These are phyloP conservation scores for Scotopteryx bipunctaria DNA, from an alignment of 2,888 invertebrate species.

Conservation along the genomic window DNA sequence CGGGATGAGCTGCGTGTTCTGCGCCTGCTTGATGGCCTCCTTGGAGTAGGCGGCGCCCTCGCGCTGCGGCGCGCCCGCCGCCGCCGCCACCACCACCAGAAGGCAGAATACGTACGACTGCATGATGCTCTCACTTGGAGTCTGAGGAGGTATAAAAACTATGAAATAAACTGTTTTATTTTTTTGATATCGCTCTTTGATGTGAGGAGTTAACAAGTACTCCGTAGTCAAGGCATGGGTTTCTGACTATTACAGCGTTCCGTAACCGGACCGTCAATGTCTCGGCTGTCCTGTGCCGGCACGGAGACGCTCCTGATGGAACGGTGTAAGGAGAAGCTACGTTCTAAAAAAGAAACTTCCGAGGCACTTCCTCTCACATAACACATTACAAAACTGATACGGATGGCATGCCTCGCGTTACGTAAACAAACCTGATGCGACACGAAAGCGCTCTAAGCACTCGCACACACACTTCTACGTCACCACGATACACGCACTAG, in stretches of 20 bases:
- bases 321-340: background rate
- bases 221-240: too few species aligned
- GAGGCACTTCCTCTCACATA: conserved; percentile 8
- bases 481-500: conserved; percentile 3
- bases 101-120: conserved; percentile 67
- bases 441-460: conserved; percentile 46
- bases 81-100: conserved; percentile 75
- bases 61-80: conserved; percentile 86
- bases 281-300: too few species aligned
- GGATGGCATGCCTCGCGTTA: conserved; percentile 30
- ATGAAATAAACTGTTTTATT: too few species aligned
- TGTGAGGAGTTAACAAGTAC: too few species aligned
- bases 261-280: too few species aligned
- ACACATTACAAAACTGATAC: conserved; percentile 21
- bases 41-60: conserved; percentile 93
- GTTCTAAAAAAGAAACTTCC: background rate
- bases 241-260: too few species aligned
- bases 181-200: too few species aligned
- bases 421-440: conserved; percentile 43
- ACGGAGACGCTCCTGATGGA: too few species aligned
- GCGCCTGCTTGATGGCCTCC: conserved; percentile 94
- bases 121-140: conserved; percentile 48
- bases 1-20: conserved; percentile 92
- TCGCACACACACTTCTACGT: conserved; percentile 50
- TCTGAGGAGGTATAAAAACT: too few species aligned